Percentiles rank a stretch among this genome's conserved stretches.
Evolutionary conservation across 2,797 vertebrate genomes (phyloP).

Genomic region (Diceros bicornis): DNA sequence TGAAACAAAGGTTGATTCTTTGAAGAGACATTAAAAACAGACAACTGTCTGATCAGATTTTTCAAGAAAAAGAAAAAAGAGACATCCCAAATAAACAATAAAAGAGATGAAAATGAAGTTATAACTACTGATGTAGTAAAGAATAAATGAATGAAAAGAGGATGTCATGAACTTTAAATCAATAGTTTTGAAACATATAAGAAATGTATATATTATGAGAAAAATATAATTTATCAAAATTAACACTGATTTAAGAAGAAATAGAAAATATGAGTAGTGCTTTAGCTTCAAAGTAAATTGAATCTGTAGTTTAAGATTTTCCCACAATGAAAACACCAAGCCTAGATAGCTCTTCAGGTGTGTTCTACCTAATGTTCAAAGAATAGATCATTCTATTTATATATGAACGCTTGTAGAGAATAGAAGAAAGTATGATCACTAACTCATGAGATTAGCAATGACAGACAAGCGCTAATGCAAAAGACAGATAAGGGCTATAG

Average conservation of each 20-base stretch:
- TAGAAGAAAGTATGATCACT: conserved; percentile 4
- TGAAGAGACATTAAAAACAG: not conserved
- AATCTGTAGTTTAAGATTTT: conserved; percentile 33
- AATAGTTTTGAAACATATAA: not conserved
- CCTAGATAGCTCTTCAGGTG: not conserved
- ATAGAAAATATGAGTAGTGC: conserved; percentile 16
- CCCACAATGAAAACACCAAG: not conserved
- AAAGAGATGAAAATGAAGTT: not conserved
- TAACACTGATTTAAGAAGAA: conserved; percentile 36
- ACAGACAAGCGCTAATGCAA: not conserved
- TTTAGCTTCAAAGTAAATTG: conserved; percentile 18
- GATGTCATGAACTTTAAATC: conserved; percentile 28
- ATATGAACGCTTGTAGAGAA: not conserved
- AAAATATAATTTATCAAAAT: conserved; percentile 29
- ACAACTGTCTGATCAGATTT: conserved; percentile 25
- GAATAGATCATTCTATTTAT: conserved; percentile 20
- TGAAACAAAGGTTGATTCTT: conserved; percentile 27
- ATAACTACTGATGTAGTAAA: not conserved
- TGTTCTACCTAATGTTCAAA: conserved; percentile 49
- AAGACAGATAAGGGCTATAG: not conserved
- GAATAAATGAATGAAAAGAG: conserved; percentile 19
- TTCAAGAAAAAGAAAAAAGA: conserved; percentile 10
- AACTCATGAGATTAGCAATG: not conserved
- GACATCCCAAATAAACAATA: not conserved
- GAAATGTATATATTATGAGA: not conserved